Percentiles rank a stretch among this genome's conserved stretches.
Evolutionary conservation across 2,797 vertebrate species (phyloP).

Genomic region (Falco cherrug): DNA sequence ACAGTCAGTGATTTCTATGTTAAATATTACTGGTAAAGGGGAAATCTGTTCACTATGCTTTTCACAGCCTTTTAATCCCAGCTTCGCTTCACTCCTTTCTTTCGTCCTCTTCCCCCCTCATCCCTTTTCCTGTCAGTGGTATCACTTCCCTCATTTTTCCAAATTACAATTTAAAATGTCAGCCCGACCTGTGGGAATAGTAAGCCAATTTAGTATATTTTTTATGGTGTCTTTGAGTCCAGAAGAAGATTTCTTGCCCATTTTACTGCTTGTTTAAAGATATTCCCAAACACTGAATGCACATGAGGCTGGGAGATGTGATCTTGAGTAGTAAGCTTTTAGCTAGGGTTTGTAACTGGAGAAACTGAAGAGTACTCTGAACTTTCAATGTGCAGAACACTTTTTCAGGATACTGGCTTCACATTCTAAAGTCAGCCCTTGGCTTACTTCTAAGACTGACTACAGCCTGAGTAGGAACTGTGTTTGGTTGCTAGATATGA

Average conservation of each 20-base stretch:
- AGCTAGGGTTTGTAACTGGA: background rate
- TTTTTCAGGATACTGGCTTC: background rate
- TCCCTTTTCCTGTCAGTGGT: background rate
- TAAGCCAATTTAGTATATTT: constrained; percentile 46
- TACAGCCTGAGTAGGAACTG: background rate
- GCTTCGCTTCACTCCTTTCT: background rate
- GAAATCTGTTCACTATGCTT: constrained; percentile 21
- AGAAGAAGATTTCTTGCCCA: background rate
- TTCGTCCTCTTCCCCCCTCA: background rate
- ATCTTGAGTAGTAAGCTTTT: background rate
- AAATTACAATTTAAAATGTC: constrained; percentile 50
- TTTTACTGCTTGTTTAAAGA: background rate
- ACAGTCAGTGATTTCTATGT: constrained; percentile 63
- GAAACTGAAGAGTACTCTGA: background rate
- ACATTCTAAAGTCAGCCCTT: background rate
- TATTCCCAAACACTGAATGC: background rate
- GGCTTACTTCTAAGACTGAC: background rate
- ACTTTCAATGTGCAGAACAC: background rate
- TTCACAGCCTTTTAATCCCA: background rate
- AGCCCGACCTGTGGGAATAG: constrained; percentile 51
- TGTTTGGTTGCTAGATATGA: background rate
- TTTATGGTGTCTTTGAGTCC: constrained; percentile 54
- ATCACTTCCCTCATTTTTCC: background rate
- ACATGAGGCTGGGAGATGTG: accelerated
- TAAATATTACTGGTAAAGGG: constrained; percentile 65